Base-by-base conservation (phyloP, 2,797 vertebrate genomes). In the Prunella strophiata region DNA sequence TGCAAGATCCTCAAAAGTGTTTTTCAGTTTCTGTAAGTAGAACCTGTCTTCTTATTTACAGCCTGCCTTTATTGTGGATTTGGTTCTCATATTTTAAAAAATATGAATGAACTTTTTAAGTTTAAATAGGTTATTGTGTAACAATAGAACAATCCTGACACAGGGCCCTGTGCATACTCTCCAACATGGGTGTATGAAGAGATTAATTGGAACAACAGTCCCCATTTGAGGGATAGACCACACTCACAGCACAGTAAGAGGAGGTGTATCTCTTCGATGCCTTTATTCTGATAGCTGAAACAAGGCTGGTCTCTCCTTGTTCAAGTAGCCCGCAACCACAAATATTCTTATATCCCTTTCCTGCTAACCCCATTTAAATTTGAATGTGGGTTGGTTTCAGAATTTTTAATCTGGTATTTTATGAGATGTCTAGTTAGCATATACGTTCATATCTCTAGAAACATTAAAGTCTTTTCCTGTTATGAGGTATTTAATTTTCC, bases 141-240 rank as follows among this genome's bases (percentile, higher is more conserved):
- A 54, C 45, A 77, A 32, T 15, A 61, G 34, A 79, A 7, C 6
- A 22, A 15, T 3, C 23, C 4, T 0, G 4, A 25, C 19, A 9
- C 29, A 5, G 34, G 6, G 1, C 11, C 19, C 14, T 16, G 4
- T 40, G 23, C 19, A 0, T 10, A 20, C 26, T 66, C 25, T 78
- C 51, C 9, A 29, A 0, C 14, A 19, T 11, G 19, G 9, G 5
- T 43, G 0, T 38, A 12, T 6, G 8, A 17, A 22, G 40, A 74
- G 34, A 10, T n/a, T 6, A 55, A 30, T 42, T 70, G n/a, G 13
- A 74, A 2, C 4, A 23, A 4, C 45, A 45, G 36, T 63, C 43
- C 8, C 16, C 4, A 4, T 47, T 66, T 30, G n/a, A 52, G 38
- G 34, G 45, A 19, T 18, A n/a, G 32, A 29, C 12, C 48, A 50